phyloP scores from a whole-genome alignment of 2,888 invertebrate genomes.

The Gonocerus acuteangulatus region DNA sequence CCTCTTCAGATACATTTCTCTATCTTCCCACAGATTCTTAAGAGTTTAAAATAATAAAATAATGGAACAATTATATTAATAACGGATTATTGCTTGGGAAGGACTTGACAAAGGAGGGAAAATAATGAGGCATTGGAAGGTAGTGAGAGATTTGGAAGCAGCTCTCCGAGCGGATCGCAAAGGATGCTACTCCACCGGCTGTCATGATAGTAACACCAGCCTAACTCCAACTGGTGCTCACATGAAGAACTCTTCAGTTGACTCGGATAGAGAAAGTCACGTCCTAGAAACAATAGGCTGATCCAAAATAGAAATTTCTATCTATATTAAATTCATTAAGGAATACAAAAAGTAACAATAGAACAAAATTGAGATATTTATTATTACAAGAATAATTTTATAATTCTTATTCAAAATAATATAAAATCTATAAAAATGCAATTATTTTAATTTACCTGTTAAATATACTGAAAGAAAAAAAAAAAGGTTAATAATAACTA shows the following conservation, averaged over 20 bases:
- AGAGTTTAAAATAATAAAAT: too few relatives aligned
- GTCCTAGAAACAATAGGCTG: slow-evolving; percentile 61
- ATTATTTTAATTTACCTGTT: too few relatives aligned
- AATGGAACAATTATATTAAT: too few relatives aligned
- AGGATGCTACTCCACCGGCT: not conserved
- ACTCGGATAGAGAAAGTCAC: slow-evolving; percentile 73
- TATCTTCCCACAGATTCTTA: too few relatives aligned
- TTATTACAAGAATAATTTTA: not conserved
- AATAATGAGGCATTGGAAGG: not conserved
- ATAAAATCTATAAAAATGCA: too few relatives aligned
- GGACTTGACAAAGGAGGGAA: not conserved
- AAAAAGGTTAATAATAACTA: too few relatives aligned
- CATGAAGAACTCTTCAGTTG: slow-evolving; percentile 73
- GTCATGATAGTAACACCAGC: not conserved
- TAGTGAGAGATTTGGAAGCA: not conserved
- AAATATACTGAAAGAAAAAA: too few relatives aligned
- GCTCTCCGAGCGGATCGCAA: slow-evolving; percentile 1
- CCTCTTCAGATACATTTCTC: not conserved
- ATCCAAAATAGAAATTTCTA: slow-evolving; percentile 84
- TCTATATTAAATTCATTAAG: slow-evolving; percentile 42
- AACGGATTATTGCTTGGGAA: not conserved
- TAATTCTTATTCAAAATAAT: too few relatives aligned
- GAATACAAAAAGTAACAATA: slow-evolving; percentile 24
- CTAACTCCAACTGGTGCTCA: slow-evolving; percentile 44
- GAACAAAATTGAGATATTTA: not conserved